These are phyloP conservation scores for Liodrosophila aerea DNA, from an alignment of 2,888 invertebrate genomes.

Conservation along the genomic window DNA sequence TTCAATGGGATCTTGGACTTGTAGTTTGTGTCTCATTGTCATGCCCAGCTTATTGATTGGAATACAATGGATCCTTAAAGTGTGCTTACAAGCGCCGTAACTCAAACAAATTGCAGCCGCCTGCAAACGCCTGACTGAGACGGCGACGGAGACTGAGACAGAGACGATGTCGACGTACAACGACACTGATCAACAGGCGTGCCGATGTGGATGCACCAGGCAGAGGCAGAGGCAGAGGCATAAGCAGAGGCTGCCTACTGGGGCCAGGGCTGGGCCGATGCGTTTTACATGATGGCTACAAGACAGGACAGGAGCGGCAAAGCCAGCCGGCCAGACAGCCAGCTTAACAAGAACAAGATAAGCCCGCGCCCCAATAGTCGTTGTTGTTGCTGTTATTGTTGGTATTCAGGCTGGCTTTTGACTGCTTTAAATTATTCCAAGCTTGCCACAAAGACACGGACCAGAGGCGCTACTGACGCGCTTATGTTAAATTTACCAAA, in stretches of 20 bases:
- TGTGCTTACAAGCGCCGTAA: constrained; percentile 83
- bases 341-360: constrained; percentile 68
- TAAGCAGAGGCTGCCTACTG: constrained; percentile 1
- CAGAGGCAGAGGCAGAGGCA: constrained; percentile 10
- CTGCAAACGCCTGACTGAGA: constrained; percentile 72
- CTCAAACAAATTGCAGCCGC: constrained; percentile 83
- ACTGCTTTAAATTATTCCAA: constrained; percentile 69
- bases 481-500: constrained; percentile 78
- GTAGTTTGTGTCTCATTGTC: constrained; percentile 70
- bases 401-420: constrained; percentile 19
- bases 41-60: constrained; percentile 77
- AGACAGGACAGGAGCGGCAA: constrained; percentile 70
- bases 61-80: constrained; percentile 83
- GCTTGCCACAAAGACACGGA: constrained; percentile 59
- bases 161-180: constrained; percentile 35
- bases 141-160: constrained; percentile 19
- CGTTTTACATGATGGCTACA: constrained; percentile 75
- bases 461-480: constrained; percentile 76
- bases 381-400: constrained; percentile 26
- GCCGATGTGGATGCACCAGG: constrained; percentile 51
- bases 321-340: constrained; percentile 27
- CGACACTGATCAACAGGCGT: constrained; percentile 75
- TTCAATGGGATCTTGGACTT: constrained; percentile 46
- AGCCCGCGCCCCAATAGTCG: constrained; percentile 33
- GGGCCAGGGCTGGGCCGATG: constrained; percentile 33